Conservation (phyloP, 2,797 vertebrate genomes). For the Labroides dimidiatus region DNA sequence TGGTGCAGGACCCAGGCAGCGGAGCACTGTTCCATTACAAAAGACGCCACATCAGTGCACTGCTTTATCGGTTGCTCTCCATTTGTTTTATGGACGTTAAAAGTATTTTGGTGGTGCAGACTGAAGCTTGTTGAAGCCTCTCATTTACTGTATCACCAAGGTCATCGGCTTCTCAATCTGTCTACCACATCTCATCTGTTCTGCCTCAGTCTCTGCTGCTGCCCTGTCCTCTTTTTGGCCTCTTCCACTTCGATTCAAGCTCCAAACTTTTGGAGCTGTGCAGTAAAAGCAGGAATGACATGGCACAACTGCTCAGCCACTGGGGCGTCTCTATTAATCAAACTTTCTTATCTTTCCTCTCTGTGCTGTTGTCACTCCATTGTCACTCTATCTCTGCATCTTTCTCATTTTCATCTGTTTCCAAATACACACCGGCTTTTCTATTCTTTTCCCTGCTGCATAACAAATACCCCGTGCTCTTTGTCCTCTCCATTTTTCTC, state of each 20-base stretch:
- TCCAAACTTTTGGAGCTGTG: neutral
- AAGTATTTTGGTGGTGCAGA: neutral
- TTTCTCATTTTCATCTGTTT: neutral
- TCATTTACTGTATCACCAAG: constrained; percentile 28
- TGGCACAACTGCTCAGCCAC: neutral
- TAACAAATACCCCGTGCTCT: constrained; percentile 2
- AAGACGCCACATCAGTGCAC: constrained; percentile 4
- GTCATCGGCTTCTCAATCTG: constrained; percentile 43
- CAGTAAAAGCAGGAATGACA: constrained; percentile 1
- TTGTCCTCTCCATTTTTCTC: neutral
- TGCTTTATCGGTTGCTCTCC: neutral
- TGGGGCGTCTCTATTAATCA: constrained; percentile 8
- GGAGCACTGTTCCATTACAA: constrained; percentile 9
- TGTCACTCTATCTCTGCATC: neutral
- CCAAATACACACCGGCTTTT: neutral
- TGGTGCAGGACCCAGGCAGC: constrained; percentile 16
- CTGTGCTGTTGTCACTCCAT: neutral
- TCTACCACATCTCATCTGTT: constrained; percentile 11
- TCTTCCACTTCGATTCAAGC: too few relatives aligned
- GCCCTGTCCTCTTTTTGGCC: too few relatives aligned
- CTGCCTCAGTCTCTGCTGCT: too few relatives aligned
- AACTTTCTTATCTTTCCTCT: constrained; percentile 7
- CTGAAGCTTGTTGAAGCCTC: neutral
- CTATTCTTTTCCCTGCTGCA: neutral
- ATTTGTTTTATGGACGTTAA: constrained; percentile 22